Conservation (phyloP, 2,888 invertebrate genomes). For the Byasa hedistus region DNA sequence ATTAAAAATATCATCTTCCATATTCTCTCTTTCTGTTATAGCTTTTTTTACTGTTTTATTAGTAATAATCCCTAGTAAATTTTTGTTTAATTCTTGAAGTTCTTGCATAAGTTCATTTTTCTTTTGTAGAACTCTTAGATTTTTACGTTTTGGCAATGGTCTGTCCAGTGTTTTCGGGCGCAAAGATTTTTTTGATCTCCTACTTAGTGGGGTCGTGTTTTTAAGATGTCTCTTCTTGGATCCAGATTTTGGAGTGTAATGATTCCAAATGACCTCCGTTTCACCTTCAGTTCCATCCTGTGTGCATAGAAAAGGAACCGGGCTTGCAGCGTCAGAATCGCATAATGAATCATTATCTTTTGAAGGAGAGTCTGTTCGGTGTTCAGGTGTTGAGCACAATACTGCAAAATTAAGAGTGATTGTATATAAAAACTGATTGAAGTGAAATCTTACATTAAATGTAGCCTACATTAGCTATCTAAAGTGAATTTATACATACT, state of each 20-base stretch:
- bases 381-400: slow-evolving; percentile 69
- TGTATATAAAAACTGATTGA: not conserved
- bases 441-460: not conserved
- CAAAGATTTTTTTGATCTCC: slow-evolving; percentile 53
- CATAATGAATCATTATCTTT: slow-evolving; percentile 68
- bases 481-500: too few relatives aligned
- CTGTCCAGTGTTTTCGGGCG: slow-evolving; percentile 57
- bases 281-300: slow-evolving; percentile 75
- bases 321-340: slow-evolving; percentile 69
- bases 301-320: slow-evolving; percentile 73
- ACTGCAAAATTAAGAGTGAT: slow-evolving; percentile 45
- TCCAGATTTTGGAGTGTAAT: slow-evolving; percentile 72
- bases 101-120: slow-evolving; percentile 67
- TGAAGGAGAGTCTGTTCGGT: slow-evolving; percentile 61
- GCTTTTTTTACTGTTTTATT: slow-evolving; percentile 45
- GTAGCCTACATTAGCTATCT: too few relatives aligned
- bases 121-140: slow-evolving; percentile 53
- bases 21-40: slow-evolving; percentile 46
- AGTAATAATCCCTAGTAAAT: slow-evolving; percentile 60
- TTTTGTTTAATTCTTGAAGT: slow-evolving; percentile 67
- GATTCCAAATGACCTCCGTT: slow-evolving; percentile 76
- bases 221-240: slow-evolving; percentile 49
- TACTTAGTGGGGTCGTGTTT: slow-evolving; percentile 67
- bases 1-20: slow-evolving; percentile 68
- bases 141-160: slow-evolving; percentile 56